Evolutionary conservation across 2,113 vertebrate species (phyloP), one percentile per base, ranked within the genome.

Genomic region (Salvelinus sp.): DNA sequence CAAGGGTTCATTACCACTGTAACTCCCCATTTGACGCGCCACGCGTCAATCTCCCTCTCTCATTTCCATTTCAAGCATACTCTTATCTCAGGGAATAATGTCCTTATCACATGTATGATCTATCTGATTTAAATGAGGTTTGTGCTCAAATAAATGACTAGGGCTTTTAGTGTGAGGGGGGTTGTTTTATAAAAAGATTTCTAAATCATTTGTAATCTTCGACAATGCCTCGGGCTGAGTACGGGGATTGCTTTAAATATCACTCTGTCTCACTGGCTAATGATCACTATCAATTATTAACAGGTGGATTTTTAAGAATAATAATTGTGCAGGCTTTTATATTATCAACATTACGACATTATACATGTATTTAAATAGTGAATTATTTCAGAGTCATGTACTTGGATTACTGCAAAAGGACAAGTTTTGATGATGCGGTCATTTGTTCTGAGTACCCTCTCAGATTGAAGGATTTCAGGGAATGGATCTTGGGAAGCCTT

Each of bases 281-380:
- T 64, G 72, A 75, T 65, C 57, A 44, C 22, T 22, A 79, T 75
- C 62, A 75, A 66, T 79, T 79, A 74, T 74, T 74, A 77, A 78
- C 27, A 62, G 70, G 23, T 66, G 54, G 73, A 66, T 70, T 65
- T 71, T 71, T 12, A 20, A 18, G 60, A 50, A 64, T 2, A 57
- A n/a, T 23, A 69, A 62, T 76, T 28, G 57, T 68, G 23, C 68
- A 65, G 25, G 28, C 60, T 50, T 54, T 74, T 25, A 25, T 1
- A 25, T 25, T 25, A 25, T 67, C 38, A 67, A 50, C 50, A 74
- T 74, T 25, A 44, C 50, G 47, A 3, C 50, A 54, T 44, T 66
- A 44, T 44, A 44, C 9, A 44, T 44, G 38, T 44, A 44, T 74
- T 67, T 67, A 44, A 28, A 74, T 44, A 20, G 7, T 50, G 73